phyloP scores from a whole-genome alignment of 2,113 vertebrate genomes.

The Odontophorus gujanensis region DNA sequence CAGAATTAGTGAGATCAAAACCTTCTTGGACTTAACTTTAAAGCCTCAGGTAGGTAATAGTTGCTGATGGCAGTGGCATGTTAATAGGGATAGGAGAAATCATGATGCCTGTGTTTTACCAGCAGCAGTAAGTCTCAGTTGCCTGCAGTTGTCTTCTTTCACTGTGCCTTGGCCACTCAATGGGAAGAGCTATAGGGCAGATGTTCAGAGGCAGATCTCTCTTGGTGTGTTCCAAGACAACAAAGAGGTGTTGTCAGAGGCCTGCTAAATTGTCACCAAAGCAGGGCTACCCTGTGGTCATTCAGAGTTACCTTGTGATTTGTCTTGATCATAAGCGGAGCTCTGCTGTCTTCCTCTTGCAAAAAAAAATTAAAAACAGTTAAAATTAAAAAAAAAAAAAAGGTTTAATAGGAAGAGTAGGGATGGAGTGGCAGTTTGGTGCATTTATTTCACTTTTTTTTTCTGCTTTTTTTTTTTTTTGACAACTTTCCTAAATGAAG shows the following conservation, averaged over 20 bases:
- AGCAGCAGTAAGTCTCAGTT: neutral
- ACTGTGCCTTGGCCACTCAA: neutral
- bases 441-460: neutral
- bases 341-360: neutral
- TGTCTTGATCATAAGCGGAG: neutral
- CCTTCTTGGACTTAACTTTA: neutral
- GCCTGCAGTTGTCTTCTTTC: neutral
- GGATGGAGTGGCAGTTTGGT: neutral
- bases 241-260: neutral
- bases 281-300: neutral
- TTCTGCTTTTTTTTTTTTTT: neutral
- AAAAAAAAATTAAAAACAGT: neutral
- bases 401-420: neutral
- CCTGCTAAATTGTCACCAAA: neutral
- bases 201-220: neutral
- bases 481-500: neutral
- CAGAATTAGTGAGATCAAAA: conserved; percentile 20
- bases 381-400: neutral
- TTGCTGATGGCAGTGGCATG: neutral
- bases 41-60: neutral
- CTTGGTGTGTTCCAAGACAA: neutral
- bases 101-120: neutral
- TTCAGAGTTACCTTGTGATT: neutral
- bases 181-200: neutral
- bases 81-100: neutral